Percentiles rank a stretch among this genome's conserved stretches.
phyloP scores from a whole-genome alignment of 2,888 invertebrate genomes.

The Drosophila yooni region DNA sequence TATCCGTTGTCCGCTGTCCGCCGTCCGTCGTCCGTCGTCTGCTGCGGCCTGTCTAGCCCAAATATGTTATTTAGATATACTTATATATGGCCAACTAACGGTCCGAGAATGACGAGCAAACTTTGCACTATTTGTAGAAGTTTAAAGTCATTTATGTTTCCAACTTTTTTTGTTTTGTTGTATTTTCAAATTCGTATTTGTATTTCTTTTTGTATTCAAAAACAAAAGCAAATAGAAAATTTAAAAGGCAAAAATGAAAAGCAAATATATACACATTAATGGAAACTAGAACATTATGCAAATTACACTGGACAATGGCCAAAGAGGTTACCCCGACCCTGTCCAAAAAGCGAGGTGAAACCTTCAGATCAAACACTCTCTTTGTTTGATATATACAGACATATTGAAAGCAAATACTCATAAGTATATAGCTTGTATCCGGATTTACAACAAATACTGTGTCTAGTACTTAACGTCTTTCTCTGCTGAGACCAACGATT shows the following conservation, averaged over 20 bases:
- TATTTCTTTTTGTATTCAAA: conserved; percentile 30
- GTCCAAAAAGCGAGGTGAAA: conserved; percentile 36
- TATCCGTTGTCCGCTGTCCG: background rate
- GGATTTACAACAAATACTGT: background rate
- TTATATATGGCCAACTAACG: conserved; percentile 68
- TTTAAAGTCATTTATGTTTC: conserved; percentile 31
- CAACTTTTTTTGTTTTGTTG: conserved; percentile 3
- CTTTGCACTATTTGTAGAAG: conserved; percentile 57
- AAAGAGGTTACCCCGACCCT: conserved; percentile 33
- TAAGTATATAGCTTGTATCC: conserved; percentile 13
- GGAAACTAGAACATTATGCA: conserved; percentile 68
- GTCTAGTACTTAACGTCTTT: background rate
- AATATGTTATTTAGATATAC: conserved; percentile 63
- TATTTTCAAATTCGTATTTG: conserved; percentile 16
- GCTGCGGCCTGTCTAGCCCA: conserved; percentile 40
- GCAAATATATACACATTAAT: conserved; percentile 48
- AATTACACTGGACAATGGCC: conserved; percentile 63
- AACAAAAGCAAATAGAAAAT: conserved; percentile 64
- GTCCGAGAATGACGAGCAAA: conserved; percentile 57
- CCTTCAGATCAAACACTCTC: conserved; percentile 14
- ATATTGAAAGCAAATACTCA: background rate
- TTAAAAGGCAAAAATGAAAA: conserved; percentile 23
- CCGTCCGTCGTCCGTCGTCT: background rate
- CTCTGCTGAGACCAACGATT: background rate
- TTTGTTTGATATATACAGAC: conserved; percentile 20